A percentile compares a stretch with the other conserved stretches of the same genome.
Conservation (phyloP, 2,113 vertebrate genomes). For the Corythoichthys intestinalis region DNA sequence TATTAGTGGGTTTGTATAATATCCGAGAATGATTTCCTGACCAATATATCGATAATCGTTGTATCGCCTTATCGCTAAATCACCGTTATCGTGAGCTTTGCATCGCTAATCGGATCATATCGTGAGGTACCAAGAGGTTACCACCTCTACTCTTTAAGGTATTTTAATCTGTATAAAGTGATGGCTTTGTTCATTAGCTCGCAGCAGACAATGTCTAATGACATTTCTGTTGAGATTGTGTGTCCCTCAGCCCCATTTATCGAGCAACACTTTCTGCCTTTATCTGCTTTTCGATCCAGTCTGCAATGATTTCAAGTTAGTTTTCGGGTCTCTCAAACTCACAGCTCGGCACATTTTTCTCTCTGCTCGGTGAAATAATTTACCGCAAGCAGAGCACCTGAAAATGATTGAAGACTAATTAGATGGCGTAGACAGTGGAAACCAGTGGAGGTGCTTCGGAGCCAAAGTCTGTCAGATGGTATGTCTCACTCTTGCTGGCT, state of each 20-base stretch:
- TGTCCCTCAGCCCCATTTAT: slow-evolving; percentile 20
- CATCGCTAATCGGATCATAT: no score
- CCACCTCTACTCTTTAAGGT: neutral
- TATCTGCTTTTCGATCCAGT: slow-evolving; percentile 10
- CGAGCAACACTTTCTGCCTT: slow-evolving; percentile 13
- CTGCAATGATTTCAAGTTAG: slow-evolving; percentile 33
- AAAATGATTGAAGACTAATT: slow-evolving; percentile 77
- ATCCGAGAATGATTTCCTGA: no score
- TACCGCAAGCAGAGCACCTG: slow-evolving; percentile 68
- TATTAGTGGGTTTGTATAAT: no score
- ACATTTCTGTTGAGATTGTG: slow-evolving; percentile 27
- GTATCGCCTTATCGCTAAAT: no score
- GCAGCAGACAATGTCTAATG: slow-evolving; percentile 36
- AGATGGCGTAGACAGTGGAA: slow-evolving; percentile 68
- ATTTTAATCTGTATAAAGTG: slow-evolving; percentile 21
- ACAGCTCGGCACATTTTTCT: slow-evolving; percentile 45
- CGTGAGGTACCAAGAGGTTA: no score
- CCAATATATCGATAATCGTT: no score
- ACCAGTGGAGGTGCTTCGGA: slow-evolving; percentile 58
- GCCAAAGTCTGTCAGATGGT: slow-evolving; percentile 66
- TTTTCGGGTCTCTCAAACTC: slow-evolving; percentile 22
- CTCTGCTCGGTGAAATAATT: slow-evolving; percentile 66
- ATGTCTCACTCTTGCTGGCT: slow-evolving; percentile 57
- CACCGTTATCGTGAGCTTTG: no score
- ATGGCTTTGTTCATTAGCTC: slow-evolving; percentile 64